Conservation (phyloP, 2,888 invertebrate species). For the Dynastes grantii region DNA sequence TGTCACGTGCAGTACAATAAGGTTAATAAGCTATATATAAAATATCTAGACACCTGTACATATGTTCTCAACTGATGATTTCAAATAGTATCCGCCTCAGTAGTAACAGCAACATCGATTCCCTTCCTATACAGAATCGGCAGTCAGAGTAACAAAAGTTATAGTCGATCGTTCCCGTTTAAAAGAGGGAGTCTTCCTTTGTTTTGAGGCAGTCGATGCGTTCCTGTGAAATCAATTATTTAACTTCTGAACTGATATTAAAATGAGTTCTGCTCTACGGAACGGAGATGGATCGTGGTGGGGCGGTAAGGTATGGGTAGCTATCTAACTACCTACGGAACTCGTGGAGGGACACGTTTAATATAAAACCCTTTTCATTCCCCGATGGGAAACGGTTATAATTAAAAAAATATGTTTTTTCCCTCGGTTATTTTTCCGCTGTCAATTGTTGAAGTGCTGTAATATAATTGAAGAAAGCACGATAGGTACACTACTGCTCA, state of each 20-base stretch:
- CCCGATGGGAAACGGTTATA: slow-evolving; percentile 23
- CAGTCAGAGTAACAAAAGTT: slow-evolving; percentile 57
- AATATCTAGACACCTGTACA: too few relatives aligned
- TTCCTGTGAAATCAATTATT: slow-evolving; percentile 60
- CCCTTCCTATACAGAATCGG: neutral
- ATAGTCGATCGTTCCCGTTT: slow-evolving; percentile 55
- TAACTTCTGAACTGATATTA: slow-evolving; percentile 61
- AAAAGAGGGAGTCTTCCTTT: slow-evolving; percentile 54
- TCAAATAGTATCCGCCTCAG: neutral
- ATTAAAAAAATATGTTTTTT: slow-evolving; percentile 14
- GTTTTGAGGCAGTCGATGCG: slow-evolving; percentile 58
- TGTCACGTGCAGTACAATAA: too few relatives aligned
- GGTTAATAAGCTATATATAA: too few relatives aligned
- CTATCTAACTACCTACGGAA: slow-evolving; percentile 22
- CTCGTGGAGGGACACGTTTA: slow-evolving; percentile 32
- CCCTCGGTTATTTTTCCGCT: neutral
- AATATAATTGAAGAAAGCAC: neutral
- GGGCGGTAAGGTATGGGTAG: neutral
- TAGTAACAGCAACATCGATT: neutral
- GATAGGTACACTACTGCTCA: too few relatives aligned
- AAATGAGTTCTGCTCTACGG: slow-evolving; percentile 55
- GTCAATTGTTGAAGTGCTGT: neutral
- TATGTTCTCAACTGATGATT: neutral
- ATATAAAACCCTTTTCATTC: slow-evolving; percentile 38
- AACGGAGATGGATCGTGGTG: neutral